Conservation (phyloP, 1,140 invertebrate species). For the Hylyphantes graminicola region DNA sequence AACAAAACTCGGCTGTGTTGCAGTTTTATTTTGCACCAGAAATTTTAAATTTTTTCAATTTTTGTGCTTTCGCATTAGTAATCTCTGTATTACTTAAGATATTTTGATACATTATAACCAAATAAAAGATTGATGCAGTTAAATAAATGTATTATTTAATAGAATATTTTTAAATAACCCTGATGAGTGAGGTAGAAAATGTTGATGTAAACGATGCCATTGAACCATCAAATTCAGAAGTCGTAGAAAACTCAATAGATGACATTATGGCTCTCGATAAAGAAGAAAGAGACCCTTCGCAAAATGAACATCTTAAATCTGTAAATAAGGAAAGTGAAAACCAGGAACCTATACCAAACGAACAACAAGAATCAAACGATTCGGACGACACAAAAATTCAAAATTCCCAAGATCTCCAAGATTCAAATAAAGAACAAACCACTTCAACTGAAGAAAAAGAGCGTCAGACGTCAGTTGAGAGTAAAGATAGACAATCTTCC, state of each 20-base stretch:
- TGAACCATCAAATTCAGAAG: conserved; percentile 9
- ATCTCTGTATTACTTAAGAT: too few relatives aligned
- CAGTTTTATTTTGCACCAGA: not conserved
- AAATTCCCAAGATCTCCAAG: not conserved
- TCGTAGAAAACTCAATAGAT: not conserved
- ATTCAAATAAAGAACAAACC: not conserved
- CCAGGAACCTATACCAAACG: conserved; percentile 10
- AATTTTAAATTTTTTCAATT: too few relatives aligned
- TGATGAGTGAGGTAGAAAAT: conserved; percentile 25
- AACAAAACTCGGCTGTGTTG: conserved; percentile 10
- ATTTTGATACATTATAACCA: too few relatives aligned
- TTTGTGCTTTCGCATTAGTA: too few relatives aligned
- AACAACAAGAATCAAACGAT: not conserved
- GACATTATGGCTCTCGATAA: not conserved
- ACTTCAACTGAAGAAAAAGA: not conserved
- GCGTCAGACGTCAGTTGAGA: conserved; percentile 10
- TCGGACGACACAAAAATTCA: not conserved
- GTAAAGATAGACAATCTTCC: conserved; percentile 14
- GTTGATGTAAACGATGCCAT: conserved; percentile 1
- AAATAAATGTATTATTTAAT: too few relatives aligned
- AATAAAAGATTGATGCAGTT: too few relatives aligned
- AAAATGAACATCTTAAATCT: too few relatives aligned
- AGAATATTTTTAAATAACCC: conserved; percentile 23
- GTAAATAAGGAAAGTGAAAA: not conserved
- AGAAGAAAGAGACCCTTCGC: not conserved